These are phyloP conservation scores for Cosmopolites sordidus DNA, from an alignment of 2,888 invertebrate species.

Conservation along the genomic window DNA sequence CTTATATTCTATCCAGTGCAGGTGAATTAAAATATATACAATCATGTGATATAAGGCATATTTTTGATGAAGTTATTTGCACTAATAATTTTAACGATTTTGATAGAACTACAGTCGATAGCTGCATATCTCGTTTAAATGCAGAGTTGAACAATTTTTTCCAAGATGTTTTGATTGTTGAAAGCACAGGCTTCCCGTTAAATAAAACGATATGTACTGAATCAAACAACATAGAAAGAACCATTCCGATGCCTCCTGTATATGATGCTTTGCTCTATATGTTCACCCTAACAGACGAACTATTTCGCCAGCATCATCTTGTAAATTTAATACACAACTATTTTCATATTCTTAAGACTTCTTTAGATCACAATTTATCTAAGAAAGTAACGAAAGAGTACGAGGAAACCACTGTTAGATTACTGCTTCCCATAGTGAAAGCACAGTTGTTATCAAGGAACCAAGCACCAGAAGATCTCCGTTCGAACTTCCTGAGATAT, in stretches of 20 bases:
- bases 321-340: conserved; percentile 15
- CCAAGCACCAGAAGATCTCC: not conserved
- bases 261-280: conserved; percentile 22
- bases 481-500: not conserved
- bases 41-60: too few relatives aligned
- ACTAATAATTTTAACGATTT: too few relatives aligned
- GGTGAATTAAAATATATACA: too few relatives aligned
- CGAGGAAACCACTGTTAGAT: not conserved
- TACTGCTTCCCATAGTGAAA: conserved; percentile 16
- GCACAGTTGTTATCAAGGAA: not conserved
- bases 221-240: too few relatives aligned
- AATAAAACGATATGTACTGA: too few relatives aligned
- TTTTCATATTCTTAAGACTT: conserved; percentile 10
- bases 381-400: not conserved
- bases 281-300: conserved; percentile 13
- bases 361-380: not conserved
- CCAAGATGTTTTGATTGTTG: too few relatives aligned
- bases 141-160: too few relatives aligned
- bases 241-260: conserved; percentile 4
- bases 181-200: too few relatives aligned
- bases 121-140: too few relatives aligned
- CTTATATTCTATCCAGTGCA: not conserved
- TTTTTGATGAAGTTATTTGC: too few relatives aligned
- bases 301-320: conserved; percentile 17
- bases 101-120: too few relatives aligned